Percentiles rank a stretch among this genome's conserved stretches.
phyloP scores from a whole-genome alignment of 2,113 vertebrate species.

The Furnarius figulus region DNA sequence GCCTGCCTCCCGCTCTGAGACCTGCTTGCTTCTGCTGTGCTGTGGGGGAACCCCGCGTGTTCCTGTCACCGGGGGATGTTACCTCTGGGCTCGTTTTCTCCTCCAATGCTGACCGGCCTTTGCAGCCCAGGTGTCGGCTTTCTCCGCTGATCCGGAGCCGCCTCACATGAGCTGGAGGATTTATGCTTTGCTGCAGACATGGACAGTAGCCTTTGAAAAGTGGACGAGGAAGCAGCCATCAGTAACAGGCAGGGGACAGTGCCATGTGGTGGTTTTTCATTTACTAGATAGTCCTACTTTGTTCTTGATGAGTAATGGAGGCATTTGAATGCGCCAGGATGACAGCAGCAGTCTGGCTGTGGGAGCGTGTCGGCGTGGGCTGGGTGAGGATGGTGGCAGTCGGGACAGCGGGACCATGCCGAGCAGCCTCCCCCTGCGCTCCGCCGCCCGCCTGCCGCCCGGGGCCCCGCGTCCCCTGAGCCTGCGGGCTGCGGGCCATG shows the following conservation, averaged over 20 bases:
- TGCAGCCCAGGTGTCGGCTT: background rate
- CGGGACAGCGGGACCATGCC: background rate
- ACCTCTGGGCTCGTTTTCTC: background rate
- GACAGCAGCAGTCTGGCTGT: constrained; percentile 46
- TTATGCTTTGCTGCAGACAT: background rate
- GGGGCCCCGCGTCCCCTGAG: background rate
- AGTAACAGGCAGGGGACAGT: constrained; percentile 18
- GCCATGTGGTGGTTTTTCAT: constrained; percentile 25
- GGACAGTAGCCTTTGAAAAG: constrained; percentile 26
- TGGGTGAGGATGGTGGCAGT: constrained; percentile 21
- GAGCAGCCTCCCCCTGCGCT: background rate
- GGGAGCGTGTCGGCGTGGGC: constrained; percentile 37
- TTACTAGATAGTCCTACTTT: constrained; percentile 22
- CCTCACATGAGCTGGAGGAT: background rate
- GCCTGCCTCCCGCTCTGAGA: background rate
- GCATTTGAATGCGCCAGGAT: constrained; percentile 9
- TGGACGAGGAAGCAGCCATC: constrained; percentile 24
- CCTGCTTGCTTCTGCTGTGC: background rate
- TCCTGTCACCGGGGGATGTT: background rate
- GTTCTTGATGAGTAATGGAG: constrained; percentile 57
- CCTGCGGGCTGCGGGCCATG: background rate
- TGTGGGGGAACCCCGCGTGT: background rate
- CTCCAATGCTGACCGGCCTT: background rate
- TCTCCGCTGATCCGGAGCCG: background rate
- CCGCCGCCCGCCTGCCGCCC: background rate